Base-by-base conservation (phyloP, 2,888 invertebrate species). In the Sminthurides aquaticus region DNA sequence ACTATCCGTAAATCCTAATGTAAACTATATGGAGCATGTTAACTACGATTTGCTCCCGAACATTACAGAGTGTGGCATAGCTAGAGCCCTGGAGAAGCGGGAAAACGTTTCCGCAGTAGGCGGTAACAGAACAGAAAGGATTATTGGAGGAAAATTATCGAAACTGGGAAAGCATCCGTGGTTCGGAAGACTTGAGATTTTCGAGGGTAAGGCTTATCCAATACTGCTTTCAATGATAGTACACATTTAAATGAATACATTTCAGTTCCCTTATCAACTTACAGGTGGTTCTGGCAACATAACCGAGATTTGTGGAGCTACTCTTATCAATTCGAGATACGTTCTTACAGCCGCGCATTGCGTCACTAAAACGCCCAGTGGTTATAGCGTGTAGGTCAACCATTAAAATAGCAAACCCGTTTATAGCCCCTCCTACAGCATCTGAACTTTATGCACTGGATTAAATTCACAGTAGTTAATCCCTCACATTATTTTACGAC, bases 291-390 rank as follows among this genome's bases (percentile, higher is more conserved):
- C 64, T 3, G 59, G 59, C 8, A 64, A 64, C 28, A 52, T 28
- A 8, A 27, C 54, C n/a, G 64, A 91, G 81, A 91, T 91, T 79
- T 92, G 91, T 76, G 91, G 91, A 18, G 91, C 90, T 57, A 89
- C 89, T 80, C 81, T 91, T 69, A 75, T 75, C 74, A 88, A 86
- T 77, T 86, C 87, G 75, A 80, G 84, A 69, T 89, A 88, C 76
- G 79, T 89, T 26, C 75, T 90, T 58, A 90, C 90, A 0, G 90
- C 90, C 0, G 87, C 87, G 0, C 90, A 90, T 78, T 90, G 90
- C 75, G 88, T 91, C 2, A 54, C 59, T 11, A 49, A 54, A 15
- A 29, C 57, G 43, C 64, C 64, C 3, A 43, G 54, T n/a, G 64
- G 64, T 1, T 52, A 64, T 34, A 54, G 34, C n/a, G 27, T 64